phyloP scores from a whole-genome alignment of 2,797 vertebrate genomes.

The Apodemus agrarius region DNA sequence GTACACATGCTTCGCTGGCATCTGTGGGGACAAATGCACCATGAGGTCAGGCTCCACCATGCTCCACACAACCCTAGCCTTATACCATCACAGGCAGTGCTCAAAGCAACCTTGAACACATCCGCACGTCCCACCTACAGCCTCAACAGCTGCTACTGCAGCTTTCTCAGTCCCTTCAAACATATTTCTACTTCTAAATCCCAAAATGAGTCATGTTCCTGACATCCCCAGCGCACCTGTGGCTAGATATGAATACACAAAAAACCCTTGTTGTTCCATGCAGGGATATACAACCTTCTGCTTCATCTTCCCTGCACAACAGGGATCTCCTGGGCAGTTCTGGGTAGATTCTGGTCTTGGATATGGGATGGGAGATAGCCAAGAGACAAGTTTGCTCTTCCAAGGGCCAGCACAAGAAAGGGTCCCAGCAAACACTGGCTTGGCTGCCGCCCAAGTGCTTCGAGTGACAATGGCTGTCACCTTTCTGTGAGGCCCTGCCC shows the following conservation, averaged over 20 bases:
- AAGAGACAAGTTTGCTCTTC: not conserved
- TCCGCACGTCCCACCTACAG: not conserved
- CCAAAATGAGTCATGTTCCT: constrained; percentile 20
- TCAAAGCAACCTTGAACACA: not conserved
- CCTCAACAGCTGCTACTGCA: not conserved
- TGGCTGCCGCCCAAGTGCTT: no score
- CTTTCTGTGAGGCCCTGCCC: not conserved
- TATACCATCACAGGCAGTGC: fast-evolving
- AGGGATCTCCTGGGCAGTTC: not conserved
- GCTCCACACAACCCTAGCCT: not conserved
- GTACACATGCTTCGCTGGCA: constrained; percentile 98
- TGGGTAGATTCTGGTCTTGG: not conserved
- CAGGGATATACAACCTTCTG: not conserved
- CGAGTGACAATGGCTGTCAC: not conserved
- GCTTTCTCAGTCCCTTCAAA: not conserved
- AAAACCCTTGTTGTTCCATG: not conserved
- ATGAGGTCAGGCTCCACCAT: not conserved
- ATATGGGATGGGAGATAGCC: not conserved
- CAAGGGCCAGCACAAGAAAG: not conserved
- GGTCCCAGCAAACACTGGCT: not conserved
- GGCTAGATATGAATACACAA: not conserved
- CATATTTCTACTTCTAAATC: constrained; percentile 41
- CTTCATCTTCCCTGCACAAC: not conserved
- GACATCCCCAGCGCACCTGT: constrained; percentile 12
- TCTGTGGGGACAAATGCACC: constrained; percentile 84